Conservation (phyloP, 2,888 invertebrate genomes). For the Andrena fulva region DNA sequence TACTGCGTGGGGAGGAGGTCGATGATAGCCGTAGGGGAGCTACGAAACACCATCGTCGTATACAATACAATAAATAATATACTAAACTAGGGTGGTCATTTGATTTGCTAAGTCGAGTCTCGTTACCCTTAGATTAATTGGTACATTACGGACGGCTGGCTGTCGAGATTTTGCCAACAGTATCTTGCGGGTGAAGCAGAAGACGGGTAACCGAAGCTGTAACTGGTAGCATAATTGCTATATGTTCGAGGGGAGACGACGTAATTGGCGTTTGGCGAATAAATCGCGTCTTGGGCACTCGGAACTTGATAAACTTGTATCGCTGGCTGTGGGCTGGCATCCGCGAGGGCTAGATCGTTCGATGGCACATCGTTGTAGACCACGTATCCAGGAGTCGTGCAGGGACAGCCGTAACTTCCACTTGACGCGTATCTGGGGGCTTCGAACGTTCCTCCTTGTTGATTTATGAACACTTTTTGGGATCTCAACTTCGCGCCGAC, state of each 20-base stretch:
- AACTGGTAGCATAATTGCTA: neutral
- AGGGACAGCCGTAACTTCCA: neutral
- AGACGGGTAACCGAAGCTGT: neutral
- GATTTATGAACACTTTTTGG: neutral
- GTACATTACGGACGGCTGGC: neutral
- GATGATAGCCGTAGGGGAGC: slow-evolving; percentile 6
- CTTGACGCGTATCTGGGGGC: neutral
- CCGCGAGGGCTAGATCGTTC: neutral
- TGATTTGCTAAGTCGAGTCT: slow-evolving; percentile 11
- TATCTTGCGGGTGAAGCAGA: neutral
- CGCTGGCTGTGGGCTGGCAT: neutral
- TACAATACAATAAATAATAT: slow-evolving; percentile 42
- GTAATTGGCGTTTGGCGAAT: neutral
- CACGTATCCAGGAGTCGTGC: neutral
- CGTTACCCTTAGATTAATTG: neutral
- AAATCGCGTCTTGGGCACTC: neutral
- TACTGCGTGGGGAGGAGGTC: neutral
- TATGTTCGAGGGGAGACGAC: slow-evolving; percentile 1
- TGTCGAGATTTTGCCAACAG: slow-evolving; percentile 2
- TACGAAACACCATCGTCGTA: neutral
- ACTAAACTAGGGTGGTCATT: neutral
- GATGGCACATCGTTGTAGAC: neutral
- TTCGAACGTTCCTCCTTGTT: neutral
- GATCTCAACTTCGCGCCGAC: neutral
- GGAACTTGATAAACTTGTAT: slow-evolving; percentile 12